Conservation (phyloP, 2,888 invertebrate genomes). For the Troides aeacus region DNA sequence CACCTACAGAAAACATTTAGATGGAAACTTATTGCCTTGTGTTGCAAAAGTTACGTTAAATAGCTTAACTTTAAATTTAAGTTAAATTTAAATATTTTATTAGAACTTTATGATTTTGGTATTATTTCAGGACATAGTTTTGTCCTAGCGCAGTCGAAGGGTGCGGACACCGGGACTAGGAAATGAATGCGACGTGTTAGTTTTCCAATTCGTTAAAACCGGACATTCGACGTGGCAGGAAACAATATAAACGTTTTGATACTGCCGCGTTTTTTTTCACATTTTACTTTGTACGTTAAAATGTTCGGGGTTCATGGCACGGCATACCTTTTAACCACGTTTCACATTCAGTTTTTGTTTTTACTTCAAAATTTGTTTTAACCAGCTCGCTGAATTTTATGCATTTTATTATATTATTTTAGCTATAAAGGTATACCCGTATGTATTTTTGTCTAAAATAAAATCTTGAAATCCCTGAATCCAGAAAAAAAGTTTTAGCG, state of each 20-base stretch:
- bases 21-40: too few relatives aligned
- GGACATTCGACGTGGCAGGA: slow-evolving; percentile 28
- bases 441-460: too few relatives aligned
- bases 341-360: neutral
- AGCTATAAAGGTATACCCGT: too few relatives aligned
- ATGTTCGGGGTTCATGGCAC: slow-evolving; percentile 6
- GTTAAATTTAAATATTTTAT: too few relatives aligned
- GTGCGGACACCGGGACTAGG: slow-evolving; percentile 12
- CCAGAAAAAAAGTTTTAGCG: too few relatives aligned
- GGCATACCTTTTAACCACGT: neutral
- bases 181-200: slow-evolving; percentile 30
- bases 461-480: too few relatives aligned
- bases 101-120: too few relatives aligned
- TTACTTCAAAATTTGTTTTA: neutral
- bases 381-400: too few relatives aligned
- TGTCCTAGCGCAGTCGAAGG: neutral
- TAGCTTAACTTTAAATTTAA: too few relatives aligned
- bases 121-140: neutral
- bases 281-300: slow-evolving; percentile 5
- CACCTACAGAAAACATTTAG: too few relatives aligned
- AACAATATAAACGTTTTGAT: slow-evolving; percentile 28
- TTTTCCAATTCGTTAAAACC: slow-evolving; percentile 31
- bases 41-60: too few relatives aligned
- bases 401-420: neutral
- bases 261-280: slow-evolving; percentile 7